Percentiles rank a stretch among this genome's conserved stretches.
Evolutionary conservation across 2,888 invertebrate genomes (phyloP).

Genomic region (Scaptomyza polygonia): DNA sequence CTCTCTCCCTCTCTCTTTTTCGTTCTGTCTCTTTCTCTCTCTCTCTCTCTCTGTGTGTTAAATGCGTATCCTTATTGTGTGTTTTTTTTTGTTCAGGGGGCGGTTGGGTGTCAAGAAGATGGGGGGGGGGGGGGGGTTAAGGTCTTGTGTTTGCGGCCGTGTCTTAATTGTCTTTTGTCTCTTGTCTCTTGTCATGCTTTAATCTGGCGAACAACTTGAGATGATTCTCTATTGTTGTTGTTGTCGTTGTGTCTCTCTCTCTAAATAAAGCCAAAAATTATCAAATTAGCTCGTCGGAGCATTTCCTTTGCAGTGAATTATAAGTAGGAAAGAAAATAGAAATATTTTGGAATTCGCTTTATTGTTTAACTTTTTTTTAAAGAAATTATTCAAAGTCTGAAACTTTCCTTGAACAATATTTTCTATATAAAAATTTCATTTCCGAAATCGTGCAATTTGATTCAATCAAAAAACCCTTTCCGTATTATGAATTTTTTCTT

Average conservation of each 20-base stretch:
- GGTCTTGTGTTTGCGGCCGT: conserved; percentile 29
- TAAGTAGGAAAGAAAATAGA: not conserved
- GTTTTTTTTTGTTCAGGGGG: not conserved
- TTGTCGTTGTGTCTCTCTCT: not conserved
- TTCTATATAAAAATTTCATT: too few relatives aligned
- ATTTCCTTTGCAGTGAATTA: not conserved
- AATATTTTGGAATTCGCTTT: too few relatives aligned
- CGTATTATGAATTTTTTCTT: too few relatives aligned
- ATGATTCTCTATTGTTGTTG: not conserved
- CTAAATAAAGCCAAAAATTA: conserved; percentile 18
- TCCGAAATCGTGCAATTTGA: too few relatives aligned
- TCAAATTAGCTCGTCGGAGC: conserved; percentile 35
- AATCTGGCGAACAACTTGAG: conserved; percentile 43
- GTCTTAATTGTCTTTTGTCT: conserved; percentile 39
- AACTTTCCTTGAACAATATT: too few relatives aligned
- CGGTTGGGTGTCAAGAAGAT: not conserved
- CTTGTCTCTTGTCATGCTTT: conserved; percentile 40
- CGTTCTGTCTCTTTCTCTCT: not conserved
- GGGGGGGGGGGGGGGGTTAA: not conserved
- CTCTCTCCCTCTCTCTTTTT: conserved; percentile 8
- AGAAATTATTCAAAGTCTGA: too few relatives aligned
- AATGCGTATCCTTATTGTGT: conserved; percentile 43
- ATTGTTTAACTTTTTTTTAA: too few relatives aligned
- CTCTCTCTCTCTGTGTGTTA: not conserved
- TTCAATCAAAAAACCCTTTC: too few relatives aligned